These are phyloP conservation scores for Neodiprion fabricii DNA, from an alignment of 1,140 invertebrate species.

Conservation along the genomic window DNA sequence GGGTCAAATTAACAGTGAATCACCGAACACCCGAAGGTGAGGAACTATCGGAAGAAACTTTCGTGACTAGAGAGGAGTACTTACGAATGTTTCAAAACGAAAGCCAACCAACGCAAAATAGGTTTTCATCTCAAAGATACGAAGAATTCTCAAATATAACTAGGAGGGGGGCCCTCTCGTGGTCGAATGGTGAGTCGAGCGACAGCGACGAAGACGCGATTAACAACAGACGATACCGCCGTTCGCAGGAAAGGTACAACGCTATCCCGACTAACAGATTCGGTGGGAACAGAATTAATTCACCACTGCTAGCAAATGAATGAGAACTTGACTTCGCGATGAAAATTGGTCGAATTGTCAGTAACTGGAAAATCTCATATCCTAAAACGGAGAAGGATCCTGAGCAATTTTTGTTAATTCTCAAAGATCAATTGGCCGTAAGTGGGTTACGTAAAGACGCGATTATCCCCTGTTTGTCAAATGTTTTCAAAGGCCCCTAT, in stretches of 20 bases:
- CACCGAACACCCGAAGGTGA: background rate
- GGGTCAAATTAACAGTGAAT: background rate
- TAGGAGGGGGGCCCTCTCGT: constrained; percentile 11
- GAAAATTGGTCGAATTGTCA: constrained; percentile 17
- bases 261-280: no score
- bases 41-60: background rate
- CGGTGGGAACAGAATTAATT: no score
- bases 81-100: background rate
- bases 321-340: background rate
- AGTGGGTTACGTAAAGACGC: background rate
- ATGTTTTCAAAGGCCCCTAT: background rate
- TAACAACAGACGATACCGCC: background rate
- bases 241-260: background rate
- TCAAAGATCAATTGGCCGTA: background rate
- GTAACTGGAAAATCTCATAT: constrained; percentile 12
- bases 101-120: background rate
- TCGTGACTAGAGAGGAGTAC: background rate
- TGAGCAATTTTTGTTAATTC: constrained; percentile 13
- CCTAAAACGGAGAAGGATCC: constrained; percentile 18
- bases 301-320: background rate
- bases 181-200: constrained; percentile 10
- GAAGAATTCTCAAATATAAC: no score
- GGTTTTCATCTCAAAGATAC: no score
- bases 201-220: background rate
- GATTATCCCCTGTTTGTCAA: constrained; percentile 16